Base-by-base conservation (phyloP, 1,140 invertebrate genomes). In the Calosoma granatense region DNA sequence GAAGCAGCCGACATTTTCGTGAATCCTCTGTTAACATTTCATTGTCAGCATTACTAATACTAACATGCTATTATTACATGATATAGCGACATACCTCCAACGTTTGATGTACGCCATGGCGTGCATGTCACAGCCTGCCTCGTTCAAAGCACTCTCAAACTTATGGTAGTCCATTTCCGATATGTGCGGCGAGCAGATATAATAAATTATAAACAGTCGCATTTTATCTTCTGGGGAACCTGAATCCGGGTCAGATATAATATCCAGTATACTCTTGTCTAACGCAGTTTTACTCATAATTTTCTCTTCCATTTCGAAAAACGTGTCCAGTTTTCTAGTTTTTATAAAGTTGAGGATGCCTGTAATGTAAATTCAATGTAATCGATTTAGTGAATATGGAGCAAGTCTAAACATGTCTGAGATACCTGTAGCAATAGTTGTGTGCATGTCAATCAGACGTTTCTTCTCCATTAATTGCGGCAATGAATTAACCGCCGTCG, bases 271-370 rank as follows among this genome's bases (percentile, higher is more conserved):
- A 36, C 84, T 82, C 67, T 86, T 84, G 64, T 88, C 87, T 41
- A 89, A 74, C 1, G 84, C 79, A n/a, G 70, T 65, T 74, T 88
- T 88, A 21, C 86, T 86, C 88, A 98, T 92, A 52, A 99, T 86
- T 74, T 98, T 98, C 70, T 99, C 96, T 76, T 99, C 97, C 53
- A 93, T 79, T 76, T 99, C 97, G 72, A 98, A 99, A 63, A 93
- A 94, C 1, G 90, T 91, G 71, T 99, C 97, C 12, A 99, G 72
- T 64, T 96, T 85, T 30, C 96, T 76, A 1, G 83, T 83, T 77
- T 94, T 97, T 20, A 98, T 97, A 51, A 83, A 84, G 71, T 96
- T 93, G 21, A 97, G 75, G 60, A 97, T 87, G 15, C 87, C 85
- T 78, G 63, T 20, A 70, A 71, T 63, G 23, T 64, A 52, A 56